These are phyloP conservation scores for Montipora sp. DNA, from an alignment of 64 coral and sea anemone species.

Conservation along the genomic window DNA sequence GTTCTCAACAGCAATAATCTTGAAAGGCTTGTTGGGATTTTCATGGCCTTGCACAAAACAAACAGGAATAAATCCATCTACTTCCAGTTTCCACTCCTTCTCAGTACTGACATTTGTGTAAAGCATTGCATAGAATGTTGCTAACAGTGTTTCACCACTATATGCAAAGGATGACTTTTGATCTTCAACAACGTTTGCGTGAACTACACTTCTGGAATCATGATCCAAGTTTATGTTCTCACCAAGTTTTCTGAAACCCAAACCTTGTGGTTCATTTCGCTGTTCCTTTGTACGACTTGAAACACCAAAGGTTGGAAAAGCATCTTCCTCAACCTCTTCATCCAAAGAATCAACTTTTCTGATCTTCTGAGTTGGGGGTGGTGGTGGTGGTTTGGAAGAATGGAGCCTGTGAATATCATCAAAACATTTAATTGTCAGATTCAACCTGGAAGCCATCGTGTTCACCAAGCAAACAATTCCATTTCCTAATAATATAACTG, in stretches of 20 bases:
- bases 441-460: background rate
- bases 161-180: conserved; percentile 62
- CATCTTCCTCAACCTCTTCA: conserved; percentile 58
- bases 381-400: conserved; percentile 45
- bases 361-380: conserved; percentile 53
- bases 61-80: conserved; percentile 81
- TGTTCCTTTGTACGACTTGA: conserved; percentile 62
- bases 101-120: conserved; percentile 69
- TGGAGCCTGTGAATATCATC: conserved; percentile 26
- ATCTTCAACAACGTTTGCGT: conserved; percentile 4
- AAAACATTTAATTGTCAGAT: background rate
- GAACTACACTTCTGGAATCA: background rate
- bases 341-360: conserved; percentile 73
- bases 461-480: background rate
- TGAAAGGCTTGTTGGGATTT: conserved; percentile 89
- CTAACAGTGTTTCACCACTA: conserved; percentile 68
- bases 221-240: background rate
- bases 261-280: conserved; percentile 69
- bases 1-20: conserved; percentile 77
- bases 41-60: conserved; percentile 85
- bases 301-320: conserved; percentile 46
- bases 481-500: background rate
- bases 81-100: conserved; percentile 79
- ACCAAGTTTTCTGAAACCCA: conserved; percentile 69
- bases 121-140: conserved; percentile 89